phyloP scores from a whole-genome alignment of 2,888 invertebrate genomes.

The Mesorhabditis belari region DNA sequence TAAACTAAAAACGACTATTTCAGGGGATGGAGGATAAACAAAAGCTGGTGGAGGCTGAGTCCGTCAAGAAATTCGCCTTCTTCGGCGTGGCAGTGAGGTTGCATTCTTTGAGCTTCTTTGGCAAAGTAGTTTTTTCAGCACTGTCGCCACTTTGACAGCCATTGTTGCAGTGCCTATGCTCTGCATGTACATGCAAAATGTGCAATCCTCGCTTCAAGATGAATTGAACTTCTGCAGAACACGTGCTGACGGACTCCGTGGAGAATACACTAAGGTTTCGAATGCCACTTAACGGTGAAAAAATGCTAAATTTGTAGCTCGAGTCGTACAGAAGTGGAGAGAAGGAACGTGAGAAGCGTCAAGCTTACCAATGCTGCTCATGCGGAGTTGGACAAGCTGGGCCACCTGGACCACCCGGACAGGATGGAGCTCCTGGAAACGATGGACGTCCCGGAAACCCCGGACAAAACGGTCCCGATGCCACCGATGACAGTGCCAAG shows the following conservation, averaged over 20 bases:
- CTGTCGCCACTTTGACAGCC: constrained; percentile 46
- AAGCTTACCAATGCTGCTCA: constrained; percentile 25
- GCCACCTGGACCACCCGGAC: constrained; percentile 29
- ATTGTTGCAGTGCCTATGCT: constrained; percentile 49
- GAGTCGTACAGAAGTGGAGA: constrained; percentile 13
- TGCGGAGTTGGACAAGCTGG: constrained; percentile 33
- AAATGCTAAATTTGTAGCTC: constrained; percentile 7
- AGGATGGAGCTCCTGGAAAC: constrained; percentile 29
- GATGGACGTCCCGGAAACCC: constrained; percentile 34
- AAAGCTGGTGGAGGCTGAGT: constrained; percentile 28
- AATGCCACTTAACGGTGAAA: constrained; percentile 4
- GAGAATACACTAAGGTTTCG: constrained; percentile 34
- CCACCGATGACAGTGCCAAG: constrained; percentile 23
- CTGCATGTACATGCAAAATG: constrained; percentile 49
- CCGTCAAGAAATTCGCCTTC: constrained; percentile 42
- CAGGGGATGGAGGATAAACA: constrained; percentile 17
- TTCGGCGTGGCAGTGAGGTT: constrained; percentile 17
- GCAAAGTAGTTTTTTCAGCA: constrained; percentile 34
- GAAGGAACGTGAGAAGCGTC: constrained; percentile 14
- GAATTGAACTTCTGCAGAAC: constrained; percentile 49
- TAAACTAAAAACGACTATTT: background rate
- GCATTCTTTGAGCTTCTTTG: constrained; percentile 29
- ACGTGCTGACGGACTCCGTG: constrained; percentile 38
- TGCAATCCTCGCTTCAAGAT: constrained; percentile 45
- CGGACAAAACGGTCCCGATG: constrained; percentile 33